Evolutionary conservation across 2,888 invertebrate genomes (phyloP).

Genomic region (Tipula lateralis): DNA sequence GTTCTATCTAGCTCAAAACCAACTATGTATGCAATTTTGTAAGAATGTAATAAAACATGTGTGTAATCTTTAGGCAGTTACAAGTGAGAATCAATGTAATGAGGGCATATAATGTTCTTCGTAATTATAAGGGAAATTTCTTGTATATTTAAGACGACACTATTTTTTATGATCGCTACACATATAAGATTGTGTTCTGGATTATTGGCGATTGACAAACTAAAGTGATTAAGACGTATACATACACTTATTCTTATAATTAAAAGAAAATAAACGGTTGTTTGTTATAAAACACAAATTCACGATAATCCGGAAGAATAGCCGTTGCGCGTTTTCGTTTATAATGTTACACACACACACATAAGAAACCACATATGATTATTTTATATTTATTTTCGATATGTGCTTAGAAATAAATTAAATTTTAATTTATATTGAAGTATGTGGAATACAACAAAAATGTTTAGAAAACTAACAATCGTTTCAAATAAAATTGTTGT

Average conservation of each 20-base stretch:
- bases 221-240: background rate
- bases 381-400: background rate
- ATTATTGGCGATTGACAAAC: background rate
- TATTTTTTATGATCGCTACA: background rate
- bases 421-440: background rate
- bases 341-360: background rate
- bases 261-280: background rate
- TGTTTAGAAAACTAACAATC: background rate
- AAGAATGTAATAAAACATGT: background rate
- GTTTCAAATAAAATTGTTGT: conserved; percentile 2
- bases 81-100: background rate
- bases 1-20: background rate
- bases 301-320: background rate
- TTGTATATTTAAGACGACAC: background rate
- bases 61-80: background rate
- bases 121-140: background rate
- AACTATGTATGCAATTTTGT: background rate
- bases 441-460: background rate
- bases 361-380: background rate
- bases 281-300: background rate
- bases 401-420: background rate
- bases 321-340: background rate
- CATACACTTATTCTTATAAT: background rate
- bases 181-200: background rate
- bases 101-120: background rate